These are phyloP conservation scores for Melangyna quadrimaculata DNA, from an alignment of 2,888 invertebrate species.

Conservation along the genomic window DNA sequence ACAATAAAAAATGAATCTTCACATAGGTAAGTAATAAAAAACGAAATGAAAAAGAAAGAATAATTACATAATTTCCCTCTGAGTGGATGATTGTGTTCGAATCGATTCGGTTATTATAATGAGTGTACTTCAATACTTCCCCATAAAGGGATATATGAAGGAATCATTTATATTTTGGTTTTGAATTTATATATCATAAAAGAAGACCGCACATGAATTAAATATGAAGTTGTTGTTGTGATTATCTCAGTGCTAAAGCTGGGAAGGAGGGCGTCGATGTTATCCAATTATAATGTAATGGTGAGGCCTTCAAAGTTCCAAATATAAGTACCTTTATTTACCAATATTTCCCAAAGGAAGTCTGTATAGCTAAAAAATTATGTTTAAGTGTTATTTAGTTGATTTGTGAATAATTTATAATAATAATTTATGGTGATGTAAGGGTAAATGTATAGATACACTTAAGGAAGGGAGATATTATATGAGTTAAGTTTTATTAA, in stretches of 20 bases:
- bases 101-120: constrained; percentile 14
- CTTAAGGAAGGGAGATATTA: not conserved
- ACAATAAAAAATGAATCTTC: not conserved
- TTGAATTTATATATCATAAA: not conserved
- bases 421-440: not conserved
- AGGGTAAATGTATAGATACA: not conserved
- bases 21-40: not conserved
- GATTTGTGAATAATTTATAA: constrained; percentile 1
- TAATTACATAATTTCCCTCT: constrained; percentile 21
- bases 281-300: not conserved
- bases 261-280: not conserved
- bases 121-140: not conserved
- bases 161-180: constrained; percentile 42
- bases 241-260: not conserved
- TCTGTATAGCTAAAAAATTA: not conserved
- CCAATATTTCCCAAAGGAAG: not conserved
- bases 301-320: not conserved
- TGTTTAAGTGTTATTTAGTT: not conserved
- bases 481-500: not conserved
- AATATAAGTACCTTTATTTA: too few species aligned
- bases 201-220: constrained; percentile 13
- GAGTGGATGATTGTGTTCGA: constrained; percentile 40
- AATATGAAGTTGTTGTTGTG: not conserved
- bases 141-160: too few species aligned
- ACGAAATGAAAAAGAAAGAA: not conserved